A percentile compares a stretch with the other conserved stretches of the same genome.
These are phyloP conservation scores for Takifugu bimaculatus DNA, from an alignment of 2,113 vertebrate species.

Conservation along the genomic window DNA sequence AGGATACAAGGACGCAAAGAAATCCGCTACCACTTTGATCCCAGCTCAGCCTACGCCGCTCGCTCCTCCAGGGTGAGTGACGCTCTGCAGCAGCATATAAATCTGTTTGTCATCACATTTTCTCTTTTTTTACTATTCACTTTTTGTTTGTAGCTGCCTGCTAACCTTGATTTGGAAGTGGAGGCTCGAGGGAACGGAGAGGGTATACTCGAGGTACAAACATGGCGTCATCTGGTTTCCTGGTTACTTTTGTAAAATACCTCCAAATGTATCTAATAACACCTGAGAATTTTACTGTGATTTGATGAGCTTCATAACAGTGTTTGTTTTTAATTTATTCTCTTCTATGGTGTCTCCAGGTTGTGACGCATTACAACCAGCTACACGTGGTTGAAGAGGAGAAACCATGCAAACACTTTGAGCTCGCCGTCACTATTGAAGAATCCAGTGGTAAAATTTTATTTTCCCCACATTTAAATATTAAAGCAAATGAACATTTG, in stretches of 20 bases:
- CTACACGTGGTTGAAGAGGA: constrained; percentile 66
- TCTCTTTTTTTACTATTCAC: constrained; percentile 6
- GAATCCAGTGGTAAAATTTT: constrained; percentile 57
- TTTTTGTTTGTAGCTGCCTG: constrained; percentile 52
- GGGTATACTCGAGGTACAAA: constrained; percentile 77
- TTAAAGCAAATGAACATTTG: neutral
- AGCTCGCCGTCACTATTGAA: constrained; percentile 60
- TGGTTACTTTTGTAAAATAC: too few species aligned
- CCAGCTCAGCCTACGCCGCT: constrained; percentile 47
- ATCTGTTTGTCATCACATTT: neutral
- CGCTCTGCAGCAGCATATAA: too few species aligned
- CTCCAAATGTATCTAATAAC: too few species aligned
- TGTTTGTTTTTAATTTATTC: neutral
- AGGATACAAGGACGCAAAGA: constrained; percentile 53
- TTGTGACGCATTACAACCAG: constrained; percentile 76
- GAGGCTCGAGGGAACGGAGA: constrained; percentile 73
- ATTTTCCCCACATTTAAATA: neutral
- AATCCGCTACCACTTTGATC: constrained; percentile 58
- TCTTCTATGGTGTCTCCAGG: constrained; percentile 36
- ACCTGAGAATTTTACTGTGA: too few species aligned
- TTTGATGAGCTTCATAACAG: too few species aligned
- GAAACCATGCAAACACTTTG: constrained; percentile 61
- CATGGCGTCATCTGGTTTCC: constrained; percentile 38
- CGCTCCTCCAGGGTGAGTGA: constrained; percentile 62
- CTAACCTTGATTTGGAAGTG: constrained; percentile 68